Evolutionary conservation across 2,113 vertebrate genomes (phyloP), one percentile per base, ranked within the genome.

Genomic region (Aldabrachelys gigantea): DNA sequence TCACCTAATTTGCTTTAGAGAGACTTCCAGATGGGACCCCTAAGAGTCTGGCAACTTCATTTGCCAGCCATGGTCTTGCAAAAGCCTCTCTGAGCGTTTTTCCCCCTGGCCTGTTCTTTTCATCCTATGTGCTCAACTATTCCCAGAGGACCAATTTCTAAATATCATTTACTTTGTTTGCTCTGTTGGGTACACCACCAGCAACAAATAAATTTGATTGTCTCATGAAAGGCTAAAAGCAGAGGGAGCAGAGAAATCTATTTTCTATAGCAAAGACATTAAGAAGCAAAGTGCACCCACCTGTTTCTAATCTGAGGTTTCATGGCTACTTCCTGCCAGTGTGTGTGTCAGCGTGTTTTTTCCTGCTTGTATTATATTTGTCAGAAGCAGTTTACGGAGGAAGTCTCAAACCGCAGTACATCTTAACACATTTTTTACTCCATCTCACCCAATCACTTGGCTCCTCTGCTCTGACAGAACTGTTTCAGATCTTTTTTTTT

Each of bases 271-370:
- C 92, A 83, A 80, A 87, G 91, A 25, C 1, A 89, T 93, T 14
- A 3, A 96, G 95, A 93, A 87, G 91, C 80, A 49, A 90, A 94
- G 72, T 24, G 96, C 95, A 98, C 97, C 96, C 96, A 98, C 98
- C 97, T 97, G 96, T 69, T 94, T 94, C 91, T 8, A 44, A 16
- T 35, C 96, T 87, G 94, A 95, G 96, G 96, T 93, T 95, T 94
- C 50, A 5, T 54, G 65, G 96, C 95, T 72, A 53, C 89, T 94
- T 93, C 95, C 95, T 94, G 92, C 81, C 54, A 4, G 56, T 54
- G 35, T 80, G 44, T 86, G 94, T 93, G 89, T 86, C 89, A 80
- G 89, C 14, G 3, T 95, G 92, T 95, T 97, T 90, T 91, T 93
- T 95, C 90, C 95, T 85, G 94, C 94, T 91, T 91, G 19, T 75